Evolutionary conservation across 1,140 invertebrate species (phyloP).

Genomic region (Mya arenaria): DNA sequence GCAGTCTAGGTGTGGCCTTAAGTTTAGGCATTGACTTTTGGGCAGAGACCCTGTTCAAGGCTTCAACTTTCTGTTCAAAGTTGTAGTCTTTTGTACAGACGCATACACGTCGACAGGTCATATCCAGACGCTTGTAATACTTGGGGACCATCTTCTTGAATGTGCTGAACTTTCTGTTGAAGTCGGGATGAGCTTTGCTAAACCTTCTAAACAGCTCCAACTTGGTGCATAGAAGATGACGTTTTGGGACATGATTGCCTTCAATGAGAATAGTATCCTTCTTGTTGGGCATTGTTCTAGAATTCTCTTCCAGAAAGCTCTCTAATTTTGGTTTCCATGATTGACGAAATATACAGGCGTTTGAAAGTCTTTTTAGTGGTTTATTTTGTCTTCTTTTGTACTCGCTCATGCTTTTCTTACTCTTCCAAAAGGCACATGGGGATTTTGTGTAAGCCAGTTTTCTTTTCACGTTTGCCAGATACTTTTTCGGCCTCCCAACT

Average conservation of each 20-base stretch:
- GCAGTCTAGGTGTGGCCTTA: neutral
- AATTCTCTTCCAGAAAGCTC: slow-evolving; percentile 10
- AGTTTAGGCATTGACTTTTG: neutral
- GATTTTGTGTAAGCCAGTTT: neutral
- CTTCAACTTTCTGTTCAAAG: slow-evolving; percentile 33
- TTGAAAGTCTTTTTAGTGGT: neutral
- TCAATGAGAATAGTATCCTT: slow-evolving; percentile 20
- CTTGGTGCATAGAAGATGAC: slow-evolving; percentile 30
- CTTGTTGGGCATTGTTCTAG: slow-evolving; percentile 28
- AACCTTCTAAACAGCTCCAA: slow-evolving; percentile 29
- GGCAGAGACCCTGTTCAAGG: slow-evolving; percentile 24
- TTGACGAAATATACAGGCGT: neutral
- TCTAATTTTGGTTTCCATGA: neutral
- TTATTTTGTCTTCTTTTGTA: slow-evolving; percentile 3
- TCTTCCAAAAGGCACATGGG: neutral
- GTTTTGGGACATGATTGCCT: neutral
- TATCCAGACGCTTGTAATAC: slow-evolving; percentile 17
- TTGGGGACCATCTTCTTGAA: slow-evolving; percentile 29
- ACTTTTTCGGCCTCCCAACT: neutral
- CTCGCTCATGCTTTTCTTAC: slow-evolving; percentile 1
- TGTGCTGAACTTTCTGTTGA: slow-evolving; percentile 30
- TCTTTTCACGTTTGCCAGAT: slow-evolving; percentile 7
- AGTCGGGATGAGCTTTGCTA: slow-evolving; percentile 4
- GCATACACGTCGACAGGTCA: slow-evolving; percentile 32
- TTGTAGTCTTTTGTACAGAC: slow-evolving; percentile 49